Evolutionary conservation across 2,888 invertebrate genomes (phyloP).

Genomic region (Diadegma fenestrale): DNA sequence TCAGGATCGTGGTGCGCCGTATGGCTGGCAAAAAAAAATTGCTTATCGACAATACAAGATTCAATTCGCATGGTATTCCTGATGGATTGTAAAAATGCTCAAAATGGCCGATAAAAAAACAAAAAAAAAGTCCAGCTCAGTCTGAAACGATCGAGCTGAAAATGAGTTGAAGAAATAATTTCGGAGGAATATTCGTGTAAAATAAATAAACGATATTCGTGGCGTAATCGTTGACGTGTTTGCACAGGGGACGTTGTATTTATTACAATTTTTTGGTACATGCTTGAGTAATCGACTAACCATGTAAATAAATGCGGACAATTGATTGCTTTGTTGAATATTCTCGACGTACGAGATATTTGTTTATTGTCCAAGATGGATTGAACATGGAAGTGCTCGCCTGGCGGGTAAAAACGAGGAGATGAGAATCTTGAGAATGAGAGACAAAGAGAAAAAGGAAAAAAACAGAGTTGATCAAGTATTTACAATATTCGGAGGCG

Average conservation of each 20-base stretch:
- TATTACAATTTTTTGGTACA: slow-evolving; percentile 72
- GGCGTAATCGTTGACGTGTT: slow-evolving; percentile 1
- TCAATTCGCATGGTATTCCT: too few relatives aligned
- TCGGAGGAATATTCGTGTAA: background rate
- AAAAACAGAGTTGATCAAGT: background rate
- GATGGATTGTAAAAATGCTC: too few relatives aligned
- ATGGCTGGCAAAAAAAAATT: too few relatives aligned
- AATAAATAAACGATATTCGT: slow-evolving; percentile 49
- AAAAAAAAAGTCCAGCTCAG: too few relatives aligned
- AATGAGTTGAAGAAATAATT: too few relatives aligned
- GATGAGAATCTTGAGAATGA: background rate
- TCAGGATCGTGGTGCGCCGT: too few relatives aligned
- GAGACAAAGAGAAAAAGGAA: background rate
- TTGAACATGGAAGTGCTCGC: background rate
- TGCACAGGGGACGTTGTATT: slow-evolving; percentile 59
- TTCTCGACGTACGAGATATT: background rate
- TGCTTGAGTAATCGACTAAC: slow-evolving; percentile 60
- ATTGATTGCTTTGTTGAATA: slow-evolving; percentile 8
- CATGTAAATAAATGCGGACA: slow-evolving; percentile 49
- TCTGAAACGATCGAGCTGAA: too few relatives aligned
- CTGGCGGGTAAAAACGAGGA: background rate
- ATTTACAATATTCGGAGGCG: slow-evolving; percentile 40
- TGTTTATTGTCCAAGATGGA: slow-evolving; percentile 3
- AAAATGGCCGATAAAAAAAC: too few relatives aligned
- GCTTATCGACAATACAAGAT: too few relatives aligned